phyloP scores from a whole-genome alignment of 2,888 invertebrate species.

The Opisthograptis luteolata region DNA sequence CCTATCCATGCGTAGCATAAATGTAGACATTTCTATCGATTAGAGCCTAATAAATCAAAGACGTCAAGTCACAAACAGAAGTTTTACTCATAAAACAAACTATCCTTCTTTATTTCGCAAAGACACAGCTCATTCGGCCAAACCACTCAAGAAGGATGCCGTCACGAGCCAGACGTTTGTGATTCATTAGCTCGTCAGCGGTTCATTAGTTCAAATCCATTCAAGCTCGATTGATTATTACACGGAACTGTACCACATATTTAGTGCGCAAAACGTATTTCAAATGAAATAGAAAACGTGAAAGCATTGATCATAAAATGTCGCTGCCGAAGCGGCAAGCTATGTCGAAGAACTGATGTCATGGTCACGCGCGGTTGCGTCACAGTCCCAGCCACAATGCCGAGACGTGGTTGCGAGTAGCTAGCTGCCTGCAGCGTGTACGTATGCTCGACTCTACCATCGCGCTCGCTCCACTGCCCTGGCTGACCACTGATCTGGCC shows the following conservation, averaged over 20 bases:
- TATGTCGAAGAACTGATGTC: constrained; percentile 58
- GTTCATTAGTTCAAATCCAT: constrained; percentile 28
- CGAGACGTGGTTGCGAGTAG: constrained; percentile 35
- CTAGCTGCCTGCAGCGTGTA: constrained; percentile 35
- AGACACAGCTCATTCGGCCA: constrained; percentile 28
- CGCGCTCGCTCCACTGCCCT: constrained; percentile 50
- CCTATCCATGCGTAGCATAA: not conserved
- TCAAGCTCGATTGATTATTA: constrained; percentile 28
- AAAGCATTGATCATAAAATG: constrained; percentile 60
- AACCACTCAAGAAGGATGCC: constrained; percentile 28
- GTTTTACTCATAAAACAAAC: constrained; percentile 20
- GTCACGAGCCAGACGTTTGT: constrained; percentile 34
- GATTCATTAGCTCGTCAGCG: constrained; percentile 34
- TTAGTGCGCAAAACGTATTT: constrained; percentile 41
- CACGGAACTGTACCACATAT: constrained; percentile 30
- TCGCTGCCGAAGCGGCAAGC: constrained; percentile 54
- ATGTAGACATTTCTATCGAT: not conserved
- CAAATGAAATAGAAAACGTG: constrained; percentile 53
- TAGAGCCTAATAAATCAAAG: constrained; percentile 5
- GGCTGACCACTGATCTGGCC: constrained; percentile 55
- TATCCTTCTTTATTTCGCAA: constrained; percentile 28
- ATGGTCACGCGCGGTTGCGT: constrained; percentile 75
- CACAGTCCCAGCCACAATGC: constrained; percentile 56
- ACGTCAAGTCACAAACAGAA: constrained; percentile 8
- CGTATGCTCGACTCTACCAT: constrained; percentile 45